Conservation (phyloP, 1,140 invertebrate genomes). For the Drosophila mauritiana region DNA sequence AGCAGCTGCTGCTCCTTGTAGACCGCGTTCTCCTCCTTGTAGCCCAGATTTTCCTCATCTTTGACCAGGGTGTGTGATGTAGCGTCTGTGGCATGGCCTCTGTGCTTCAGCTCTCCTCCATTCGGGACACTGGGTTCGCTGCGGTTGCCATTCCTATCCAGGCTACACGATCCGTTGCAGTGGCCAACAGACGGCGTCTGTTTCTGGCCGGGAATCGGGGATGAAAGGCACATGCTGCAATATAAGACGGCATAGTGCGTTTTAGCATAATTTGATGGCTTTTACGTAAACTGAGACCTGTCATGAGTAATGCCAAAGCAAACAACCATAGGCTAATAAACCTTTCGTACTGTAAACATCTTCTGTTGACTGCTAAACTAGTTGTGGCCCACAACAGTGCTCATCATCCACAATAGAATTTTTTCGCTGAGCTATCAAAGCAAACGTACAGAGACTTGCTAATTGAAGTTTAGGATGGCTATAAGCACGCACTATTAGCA, state of each 20-base stretch:
- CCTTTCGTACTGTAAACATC: constrained; percentile 21
- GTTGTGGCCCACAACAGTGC: not conserved
- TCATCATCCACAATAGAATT: not conserved
- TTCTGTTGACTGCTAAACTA: constrained; percentile 4
- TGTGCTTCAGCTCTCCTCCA: constrained; percentile 47
- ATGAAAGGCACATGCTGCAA: constrained; percentile 79
- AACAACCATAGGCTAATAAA: constrained; percentile 7
- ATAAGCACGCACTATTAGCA: constrained; percentile 41
- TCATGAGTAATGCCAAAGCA: constrained; percentile 9
- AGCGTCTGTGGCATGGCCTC: constrained; percentile 48
- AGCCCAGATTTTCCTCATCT: constrained; percentile 66
- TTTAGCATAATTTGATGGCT: not conserved
- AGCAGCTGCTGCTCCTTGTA: constrained; percentile 60
- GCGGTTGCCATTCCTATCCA: constrained; percentile 34
- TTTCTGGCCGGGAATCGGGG: constrained; percentile 50
- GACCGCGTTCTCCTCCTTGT: constrained; percentile 76
- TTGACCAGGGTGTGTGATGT: constrained; percentile 33
- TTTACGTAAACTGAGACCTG: not conserved
- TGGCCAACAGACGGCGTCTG: constrained; percentile 19
- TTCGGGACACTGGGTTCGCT: constrained; percentile 9
- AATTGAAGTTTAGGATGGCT: constrained; percentile 53
- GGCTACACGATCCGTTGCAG: constrained; percentile 43
- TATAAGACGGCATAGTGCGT: not conserved
- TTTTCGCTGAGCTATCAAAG: constrained; percentile 23
- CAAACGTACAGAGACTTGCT: constrained; percentile 43